A percentile compares a stretch with the other conserved stretches of the same genome.
These are phyloP conservation scores for Callimorpha dominula DNA, from an alignment of 2,888 invertebrate genomes.

Conservation along the genomic window DNA sequence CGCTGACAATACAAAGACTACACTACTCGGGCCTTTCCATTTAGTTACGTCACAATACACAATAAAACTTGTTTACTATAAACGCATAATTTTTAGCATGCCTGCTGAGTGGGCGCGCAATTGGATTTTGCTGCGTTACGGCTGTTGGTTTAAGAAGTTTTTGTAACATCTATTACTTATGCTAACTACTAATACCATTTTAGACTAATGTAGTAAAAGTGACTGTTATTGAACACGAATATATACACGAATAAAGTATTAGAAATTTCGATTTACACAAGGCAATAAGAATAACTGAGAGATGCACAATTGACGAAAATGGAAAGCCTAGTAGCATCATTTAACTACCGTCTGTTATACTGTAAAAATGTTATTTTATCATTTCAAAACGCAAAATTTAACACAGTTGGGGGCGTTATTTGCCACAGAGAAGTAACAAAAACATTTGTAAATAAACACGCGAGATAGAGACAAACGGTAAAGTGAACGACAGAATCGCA, in stretches of 20 bases:
- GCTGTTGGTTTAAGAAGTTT: background rate
- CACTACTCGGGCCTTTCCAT: conserved; percentile 22
- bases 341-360: background rate
- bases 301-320: conserved; percentile 3
- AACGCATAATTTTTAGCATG: conserved; percentile 3
- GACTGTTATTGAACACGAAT: background rate
- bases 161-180: background rate
- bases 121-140: background rate
- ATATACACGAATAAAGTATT: background rate
- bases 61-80: conserved; percentile 24
- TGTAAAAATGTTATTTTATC: background rate
- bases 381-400: background rate
- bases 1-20: conserved; percentile 32
- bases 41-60: conserved; percentile 37
- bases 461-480: background rate
- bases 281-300: background rate
- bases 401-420: background rate
- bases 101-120: background rate
- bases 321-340: background rate
- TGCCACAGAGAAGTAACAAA: background rate
- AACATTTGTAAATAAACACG: background rate
- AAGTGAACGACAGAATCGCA: conserved; percentile 40
- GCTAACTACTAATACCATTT: background rate
- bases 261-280: background rate
- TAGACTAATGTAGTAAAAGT: background rate